Evolutionary conservation across 2,797 vertebrate species (phyloP).

Genomic region (Cheirogaleus major): DNA sequence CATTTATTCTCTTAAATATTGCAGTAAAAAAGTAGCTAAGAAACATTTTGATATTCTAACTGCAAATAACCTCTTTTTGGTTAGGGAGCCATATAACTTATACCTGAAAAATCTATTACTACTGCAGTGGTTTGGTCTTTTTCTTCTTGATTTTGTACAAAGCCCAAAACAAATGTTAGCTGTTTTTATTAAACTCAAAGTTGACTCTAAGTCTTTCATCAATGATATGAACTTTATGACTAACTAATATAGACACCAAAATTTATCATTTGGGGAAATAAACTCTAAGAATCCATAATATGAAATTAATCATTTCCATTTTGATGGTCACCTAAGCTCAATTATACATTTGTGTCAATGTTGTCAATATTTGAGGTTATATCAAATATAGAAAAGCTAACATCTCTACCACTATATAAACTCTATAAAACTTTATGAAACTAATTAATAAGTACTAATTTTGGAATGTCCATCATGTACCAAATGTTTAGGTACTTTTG

Average conservation of each 20-base stretch:
- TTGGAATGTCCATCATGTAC: background rate
- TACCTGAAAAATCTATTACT: background rate
- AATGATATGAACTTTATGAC: conserved; percentile 4
- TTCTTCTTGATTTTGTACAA: background rate
- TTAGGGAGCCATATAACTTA: background rate
- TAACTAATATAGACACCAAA: background rate
- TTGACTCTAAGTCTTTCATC: background rate
- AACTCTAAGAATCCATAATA: background rate
- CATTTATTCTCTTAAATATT: background rate
- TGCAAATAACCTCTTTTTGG: background rate
- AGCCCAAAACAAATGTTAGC: background rate
- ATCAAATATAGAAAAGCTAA: background rate
- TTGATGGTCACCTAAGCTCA: background rate
- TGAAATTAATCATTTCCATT: conserved; percentile 50
- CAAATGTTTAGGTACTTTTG: background rate
- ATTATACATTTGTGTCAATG: background rate
- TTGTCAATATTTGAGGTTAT: background rate
- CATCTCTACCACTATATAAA: background rate
- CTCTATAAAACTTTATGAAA: background rate
- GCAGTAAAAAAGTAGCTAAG: background rate
- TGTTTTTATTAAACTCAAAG: conserved; percentile 28
- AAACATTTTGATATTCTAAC: background rate
- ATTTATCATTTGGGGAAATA: background rate
- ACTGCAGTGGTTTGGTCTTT: background rate
- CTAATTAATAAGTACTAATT: background rate